Conservation (phyloP, 1,140 invertebrate species). For the Ceratina calcarata region DNA sequence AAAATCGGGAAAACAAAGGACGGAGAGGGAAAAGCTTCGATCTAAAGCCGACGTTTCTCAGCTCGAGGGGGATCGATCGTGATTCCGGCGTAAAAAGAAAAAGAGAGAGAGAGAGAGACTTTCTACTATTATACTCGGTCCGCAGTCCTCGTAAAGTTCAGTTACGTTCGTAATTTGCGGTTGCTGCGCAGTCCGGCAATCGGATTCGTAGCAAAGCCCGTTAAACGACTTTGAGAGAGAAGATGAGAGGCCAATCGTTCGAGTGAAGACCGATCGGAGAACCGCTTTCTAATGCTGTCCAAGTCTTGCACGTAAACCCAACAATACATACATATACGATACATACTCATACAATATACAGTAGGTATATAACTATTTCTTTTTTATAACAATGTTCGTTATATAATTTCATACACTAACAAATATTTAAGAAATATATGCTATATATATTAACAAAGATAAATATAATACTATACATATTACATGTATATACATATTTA, state of each 20-base stretch:
- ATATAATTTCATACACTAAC: too few relatives aligned
- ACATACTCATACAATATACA: too few relatives aligned
- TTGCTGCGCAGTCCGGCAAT: conserved; percentile 28
- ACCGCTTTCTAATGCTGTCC: conserved; percentile 31
- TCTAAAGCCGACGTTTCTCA: neutral
- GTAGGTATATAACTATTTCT: too few relatives aligned
- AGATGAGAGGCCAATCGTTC: neutral
- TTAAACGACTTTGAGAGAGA: conserved; percentile 14
- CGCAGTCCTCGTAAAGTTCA: conserved; percentile 61
- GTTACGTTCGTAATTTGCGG: conserved; percentile 58
- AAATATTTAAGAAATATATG: too few relatives aligned
- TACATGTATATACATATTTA: too few relatives aligned
- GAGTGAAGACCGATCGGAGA: conserved; percentile 3
- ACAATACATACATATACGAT: too few relatives aligned
- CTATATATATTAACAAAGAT: too few relatives aligned
- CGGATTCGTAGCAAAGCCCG: conserved; percentile 22
- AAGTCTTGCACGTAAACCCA: neutral
- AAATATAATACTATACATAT: too few relatives aligned
- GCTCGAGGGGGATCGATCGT: conserved; percentile 63
- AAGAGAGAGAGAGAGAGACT: conserved; percentile 51
- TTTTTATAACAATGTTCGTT: too few relatives aligned
- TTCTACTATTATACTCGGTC: conserved; percentile 51
- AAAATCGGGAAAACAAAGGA: neutral
- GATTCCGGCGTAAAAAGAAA: conserved; percentile 53
- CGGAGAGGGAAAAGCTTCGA: conserved; percentile 24